Conservation (phyloP, 1,140 invertebrate genomes). For the Pachypeltis micranthus region DNA sequence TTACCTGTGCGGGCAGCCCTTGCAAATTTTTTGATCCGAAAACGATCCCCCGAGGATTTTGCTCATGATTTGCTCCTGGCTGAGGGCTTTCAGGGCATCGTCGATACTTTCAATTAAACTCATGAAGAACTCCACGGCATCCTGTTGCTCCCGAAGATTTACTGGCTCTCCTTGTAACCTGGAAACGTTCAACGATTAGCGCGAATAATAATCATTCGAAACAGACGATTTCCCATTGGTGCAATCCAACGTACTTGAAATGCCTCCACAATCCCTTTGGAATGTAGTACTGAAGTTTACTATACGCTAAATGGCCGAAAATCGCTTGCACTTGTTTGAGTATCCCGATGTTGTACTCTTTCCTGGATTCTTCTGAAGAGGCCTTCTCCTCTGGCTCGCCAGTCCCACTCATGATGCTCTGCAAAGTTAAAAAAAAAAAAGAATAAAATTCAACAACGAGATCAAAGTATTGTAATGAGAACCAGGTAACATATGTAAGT, state of each 20-base stretch:
- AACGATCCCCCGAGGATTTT: conserved; percentile 92
- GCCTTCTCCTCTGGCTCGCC: conserved; percentile 30
- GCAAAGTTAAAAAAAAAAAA: background rate
- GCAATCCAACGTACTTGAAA: conserved; percentile 74
- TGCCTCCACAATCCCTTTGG: conserved; percentile 94
- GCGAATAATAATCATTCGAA: too few species aligned
- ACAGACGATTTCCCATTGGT: too few species aligned
- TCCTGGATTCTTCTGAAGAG: conserved; percentile 39
- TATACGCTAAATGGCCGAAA: conserved; percentile 92
- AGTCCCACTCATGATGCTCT: conserved; percentile 21
- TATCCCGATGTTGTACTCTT: conserved; percentile 90
- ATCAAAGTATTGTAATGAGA: too few species aligned
- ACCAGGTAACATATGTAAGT: too few species aligned
- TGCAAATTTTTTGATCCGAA: conserved; percentile 98
- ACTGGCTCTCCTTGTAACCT: conserved; percentile 86
- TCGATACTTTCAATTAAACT: conserved; percentile 92
- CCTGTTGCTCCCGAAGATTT: conserved; percentile 94
- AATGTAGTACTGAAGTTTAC: conserved; percentile 93
- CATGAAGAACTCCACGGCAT: conserved; percentile 99
- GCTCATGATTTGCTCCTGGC: conserved; percentile 84
- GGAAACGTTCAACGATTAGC: too few species aligned
- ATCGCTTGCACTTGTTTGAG: conserved; percentile 95
- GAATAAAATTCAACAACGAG: too few species aligned
- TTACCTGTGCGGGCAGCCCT: conserved; percentile 92
- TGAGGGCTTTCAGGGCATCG: conserved; percentile 86